phyloP scores from a whole-genome alignment of 2,888 invertebrate genomes.

The Hypercompe scribonia region DNA sequence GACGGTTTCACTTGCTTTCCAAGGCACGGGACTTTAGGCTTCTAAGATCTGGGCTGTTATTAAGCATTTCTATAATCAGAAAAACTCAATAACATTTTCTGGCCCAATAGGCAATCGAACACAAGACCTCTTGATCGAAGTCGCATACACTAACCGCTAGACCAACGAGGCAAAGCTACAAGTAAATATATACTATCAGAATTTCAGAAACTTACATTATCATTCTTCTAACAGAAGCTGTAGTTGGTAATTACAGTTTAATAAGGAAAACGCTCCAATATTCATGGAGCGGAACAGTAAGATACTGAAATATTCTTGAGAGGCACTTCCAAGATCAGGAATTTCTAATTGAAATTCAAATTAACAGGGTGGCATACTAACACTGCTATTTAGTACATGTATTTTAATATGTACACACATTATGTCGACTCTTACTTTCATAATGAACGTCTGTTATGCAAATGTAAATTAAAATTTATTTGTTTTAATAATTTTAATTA shows the following conservation, averaged over 20 bases:
- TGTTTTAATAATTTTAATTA: too few species aligned
- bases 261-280: slow-evolving; percentile 22
- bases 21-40: too few species aligned
- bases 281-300: slow-evolving; percentile 6
- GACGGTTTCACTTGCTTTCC: too few species aligned
- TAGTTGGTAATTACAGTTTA: slow-evolving; percentile 23
- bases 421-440: neutral
- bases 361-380: slow-evolving; percentile 11
- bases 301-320: slow-evolving; percentile 14
- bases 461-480: too few species aligned
- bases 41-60: too few species aligned
- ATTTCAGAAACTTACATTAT: neutral
- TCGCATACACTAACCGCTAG: too few species aligned
- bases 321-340: slow-evolving; percentile 4
- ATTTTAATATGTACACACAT: slow-evolving; percentile 3
- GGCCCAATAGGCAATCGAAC: too few species aligned
- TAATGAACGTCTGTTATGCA: neutral
- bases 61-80: too few species aligned
- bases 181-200: neutral
- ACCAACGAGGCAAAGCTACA: too few species aligned
- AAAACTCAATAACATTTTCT: too few species aligned
- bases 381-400: neutral
- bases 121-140: too few species aligned
- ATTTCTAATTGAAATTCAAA: slow-evolving; percentile 22
- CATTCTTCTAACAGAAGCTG: slow-evolving; percentile 9